phyloP scores from a whole-genome alignment of 2,113 vertebrate species.

The Myotis yumanensis region DNA sequence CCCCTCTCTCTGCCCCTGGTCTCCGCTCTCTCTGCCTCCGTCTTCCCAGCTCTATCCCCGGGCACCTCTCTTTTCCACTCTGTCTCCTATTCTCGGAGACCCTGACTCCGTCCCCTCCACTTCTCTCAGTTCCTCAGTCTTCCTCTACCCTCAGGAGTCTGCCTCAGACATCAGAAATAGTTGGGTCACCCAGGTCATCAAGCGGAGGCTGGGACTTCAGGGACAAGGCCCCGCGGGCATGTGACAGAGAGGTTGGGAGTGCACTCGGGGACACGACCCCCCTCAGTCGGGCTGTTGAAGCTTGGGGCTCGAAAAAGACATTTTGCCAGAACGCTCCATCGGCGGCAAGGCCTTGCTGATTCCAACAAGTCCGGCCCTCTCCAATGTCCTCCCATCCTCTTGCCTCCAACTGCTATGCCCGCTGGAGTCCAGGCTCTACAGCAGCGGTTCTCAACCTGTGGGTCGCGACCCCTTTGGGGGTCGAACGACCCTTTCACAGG shows the following conservation, averaged over 20 bases:
- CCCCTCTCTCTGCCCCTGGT: neutral
- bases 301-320: neutral
- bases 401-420: neutral
- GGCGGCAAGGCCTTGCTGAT: neutral
- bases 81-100: neutral
- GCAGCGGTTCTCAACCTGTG: neutral
- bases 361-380: neutral
- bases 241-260: neutral
- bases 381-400: neutral
- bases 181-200: neutral
- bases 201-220: neutral
- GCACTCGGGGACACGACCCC: neutral
- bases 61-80: neutral
- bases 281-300: neutral
- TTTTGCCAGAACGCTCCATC: neutral
- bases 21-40: neutral
- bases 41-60: neutral
- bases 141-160: neutral
- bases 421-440: neutral
- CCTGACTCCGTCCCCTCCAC: neutral
- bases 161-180: neutral
- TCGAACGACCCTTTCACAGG: too few species aligned
- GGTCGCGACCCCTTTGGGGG: too few species aligned
- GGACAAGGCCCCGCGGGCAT: neutral
- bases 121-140: neutral